Conservation (phyloP, 2,888 invertebrate species). For the Euzophera pinguis region DNA sequence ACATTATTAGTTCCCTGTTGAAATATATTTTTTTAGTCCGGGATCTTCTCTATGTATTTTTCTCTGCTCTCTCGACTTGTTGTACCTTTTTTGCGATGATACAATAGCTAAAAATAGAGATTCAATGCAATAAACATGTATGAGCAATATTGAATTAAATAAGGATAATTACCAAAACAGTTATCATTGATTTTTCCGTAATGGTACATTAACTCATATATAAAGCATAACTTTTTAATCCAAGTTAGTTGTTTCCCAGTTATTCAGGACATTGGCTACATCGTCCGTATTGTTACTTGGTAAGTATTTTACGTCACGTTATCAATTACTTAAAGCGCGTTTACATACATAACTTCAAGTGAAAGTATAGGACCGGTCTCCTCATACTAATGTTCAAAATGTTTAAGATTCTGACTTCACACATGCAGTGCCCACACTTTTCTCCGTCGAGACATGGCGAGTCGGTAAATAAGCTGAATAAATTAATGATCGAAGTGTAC, state of each 20-base stretch:
- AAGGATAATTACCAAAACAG: too few species aligned
- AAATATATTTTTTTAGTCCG: too few species aligned
- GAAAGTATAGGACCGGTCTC: conserved; percentile 66
- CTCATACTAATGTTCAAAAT: conserved; percentile 75
- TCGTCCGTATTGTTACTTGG: neutral
- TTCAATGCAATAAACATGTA: too few species aligned
- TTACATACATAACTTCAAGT: conserved; percentile 76
- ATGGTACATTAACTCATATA: neutral
- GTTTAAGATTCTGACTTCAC: conserved; percentile 71
- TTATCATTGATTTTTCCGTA: too few species aligned
- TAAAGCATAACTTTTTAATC: neutral
- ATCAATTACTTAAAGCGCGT: conserved; percentile 66
- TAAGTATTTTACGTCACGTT: conserved; percentile 60
- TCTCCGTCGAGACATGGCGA: conserved; percentile 61
- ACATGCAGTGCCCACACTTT: conserved; percentile 59
- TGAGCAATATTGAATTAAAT: too few species aligned
- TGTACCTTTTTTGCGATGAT: too few species aligned
- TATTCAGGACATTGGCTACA: neutral
- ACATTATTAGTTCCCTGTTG: too few species aligned
- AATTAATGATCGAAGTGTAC: conserved; percentile 63
- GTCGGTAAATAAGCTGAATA: conserved; percentile 70
- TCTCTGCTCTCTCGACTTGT: too few species aligned
- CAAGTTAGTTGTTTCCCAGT: neutral
- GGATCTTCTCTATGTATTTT: too few species aligned
- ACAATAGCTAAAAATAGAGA: too few species aligned